A percentile compares a stretch with the other conserved stretches of the same genome.
These are phyloP conservation scores for Deilephila porcellus DNA, from an alignment of 2,888 invertebrate genomes.

Conservation along the genomic window DNA sequence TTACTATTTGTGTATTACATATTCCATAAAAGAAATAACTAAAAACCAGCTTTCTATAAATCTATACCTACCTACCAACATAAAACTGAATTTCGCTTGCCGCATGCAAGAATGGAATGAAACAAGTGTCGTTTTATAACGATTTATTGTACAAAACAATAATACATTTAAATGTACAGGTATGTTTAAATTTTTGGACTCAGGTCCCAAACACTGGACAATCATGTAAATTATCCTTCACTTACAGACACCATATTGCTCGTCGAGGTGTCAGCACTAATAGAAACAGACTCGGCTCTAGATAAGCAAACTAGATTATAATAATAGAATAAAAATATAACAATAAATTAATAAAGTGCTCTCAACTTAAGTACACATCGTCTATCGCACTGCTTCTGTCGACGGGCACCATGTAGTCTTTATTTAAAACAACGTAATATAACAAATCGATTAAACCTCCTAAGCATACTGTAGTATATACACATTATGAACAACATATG, in stretches of 20 bases:
- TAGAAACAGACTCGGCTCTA: conserved; percentile 82
- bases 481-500: conserved; percentile 81
- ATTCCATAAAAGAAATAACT: too few species aligned
- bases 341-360: conserved; percentile 83
- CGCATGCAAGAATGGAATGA: conserved; percentile 49
- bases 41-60: too few species aligned
- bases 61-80: too few species aligned
- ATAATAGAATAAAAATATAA: conserved; percentile 81
- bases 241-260: conserved; percentile 84
- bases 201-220: conserved; percentile 84
- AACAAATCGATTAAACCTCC: conserved; percentile 83
- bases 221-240: conserved; percentile 79
- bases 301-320: conserved; percentile 83
- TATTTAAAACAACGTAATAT: conserved; percentile 82
- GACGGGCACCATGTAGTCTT: conserved; percentile 85
- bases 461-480: conserved; percentile 84
- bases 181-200: conserved; percentile 84
- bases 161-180: conserved; percentile 86
- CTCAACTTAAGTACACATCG: conserved; percentile 84
- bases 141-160: conserved; percentile 84
- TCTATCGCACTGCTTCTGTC: conserved; percentile 82
- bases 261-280: conserved; percentile 84
- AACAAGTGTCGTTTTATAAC: conserved; percentile 81
- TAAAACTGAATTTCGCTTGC: neutral
- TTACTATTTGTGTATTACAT: too few species aligned